These are phyloP conservation scores for Xestia rhomboidea DNA, from an alignment of 2,888 invertebrate genomes.

Conservation along the genomic window DNA sequence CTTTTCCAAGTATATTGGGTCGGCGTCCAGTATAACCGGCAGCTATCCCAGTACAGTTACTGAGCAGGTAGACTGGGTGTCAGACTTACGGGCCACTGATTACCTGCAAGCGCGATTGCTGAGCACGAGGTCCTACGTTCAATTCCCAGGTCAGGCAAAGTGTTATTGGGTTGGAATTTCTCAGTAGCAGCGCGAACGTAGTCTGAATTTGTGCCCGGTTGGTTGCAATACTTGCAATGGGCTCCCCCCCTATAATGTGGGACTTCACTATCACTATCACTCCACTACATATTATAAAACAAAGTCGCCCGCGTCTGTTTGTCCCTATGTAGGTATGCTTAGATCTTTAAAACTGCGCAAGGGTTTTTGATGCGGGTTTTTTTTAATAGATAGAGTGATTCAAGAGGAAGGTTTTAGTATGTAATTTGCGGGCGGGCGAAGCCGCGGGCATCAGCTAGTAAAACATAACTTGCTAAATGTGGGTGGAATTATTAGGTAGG, in stretches of 20 bases:
- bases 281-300: too few relatives aligned
- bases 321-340: too few relatives aligned
- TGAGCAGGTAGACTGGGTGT: not conserved
- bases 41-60: not conserved
- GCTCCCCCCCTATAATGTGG: not conserved
- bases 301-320: too few relatives aligned
- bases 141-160: not conserved
- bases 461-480: not conserved
- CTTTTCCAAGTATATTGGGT: not conserved
- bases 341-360: too few relatives aligned
- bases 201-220: not conserved
- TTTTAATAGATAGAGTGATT: too few relatives aligned
- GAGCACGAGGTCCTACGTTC: not conserved
- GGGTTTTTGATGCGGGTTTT: too few relatives aligned
- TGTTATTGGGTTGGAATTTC: not conserved
- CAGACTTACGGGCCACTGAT: too few relatives aligned
- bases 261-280: too few relatives aligned
- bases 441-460: too few relatives aligned
- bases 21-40: not conserved
- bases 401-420: too few relatives aligned
- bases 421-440: too few relatives aligned
- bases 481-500: not conserved
- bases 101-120: not conserved
- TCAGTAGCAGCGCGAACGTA: not conserved
- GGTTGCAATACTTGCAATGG: not conserved